A percentile compares a stretch with the other conserved stretches of the same genome.
These are phyloP conservation scores for Drosophila suzukii DNA, from an alignment of 1,140 invertebrate genomes.

Conservation along the genomic window DNA sequence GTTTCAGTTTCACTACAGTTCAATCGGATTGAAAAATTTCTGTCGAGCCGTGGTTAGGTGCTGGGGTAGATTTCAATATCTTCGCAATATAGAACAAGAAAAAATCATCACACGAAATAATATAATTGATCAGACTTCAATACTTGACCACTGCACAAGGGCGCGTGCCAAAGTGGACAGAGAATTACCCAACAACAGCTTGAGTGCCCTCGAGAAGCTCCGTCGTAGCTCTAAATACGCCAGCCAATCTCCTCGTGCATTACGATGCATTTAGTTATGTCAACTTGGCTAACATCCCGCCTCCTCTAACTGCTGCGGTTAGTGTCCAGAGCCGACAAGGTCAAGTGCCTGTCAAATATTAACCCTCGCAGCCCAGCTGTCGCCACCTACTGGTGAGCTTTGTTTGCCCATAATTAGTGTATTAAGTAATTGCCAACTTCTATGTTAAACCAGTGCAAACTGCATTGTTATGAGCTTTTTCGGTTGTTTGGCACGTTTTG, in stretches of 20 bases:
- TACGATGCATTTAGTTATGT: conserved; percentile 53
- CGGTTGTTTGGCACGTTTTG: conserved; percentile 15
- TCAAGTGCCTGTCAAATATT: conserved; percentile 69
- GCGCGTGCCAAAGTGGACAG: conserved; percentile 9
- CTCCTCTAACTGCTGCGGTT: conserved; percentile 12
- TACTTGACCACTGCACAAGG: background rate
- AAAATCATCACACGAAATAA: too few relatives aligned
- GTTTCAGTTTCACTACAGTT: too few relatives aligned
- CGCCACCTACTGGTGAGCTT: conserved; percentile 19
- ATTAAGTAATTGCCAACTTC: conserved; percentile 72
- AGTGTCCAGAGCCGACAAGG: conserved; percentile 47
- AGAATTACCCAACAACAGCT: conserved; percentile 19
- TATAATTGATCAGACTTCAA: too few relatives aligned
- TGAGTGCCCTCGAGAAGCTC: conserved; percentile 22
- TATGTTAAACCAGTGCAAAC: conserved; percentile 58
- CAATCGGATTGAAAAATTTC: too few relatives aligned
- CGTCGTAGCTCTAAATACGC: conserved; percentile 5
- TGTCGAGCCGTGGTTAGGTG: too few relatives aligned
- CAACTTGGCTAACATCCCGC: conserved; percentile 46
- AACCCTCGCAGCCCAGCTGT: conserved; percentile 32
- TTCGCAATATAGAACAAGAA: too few relatives aligned
- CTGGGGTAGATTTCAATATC: too few relatives aligned
- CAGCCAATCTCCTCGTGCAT: conserved; percentile 11
- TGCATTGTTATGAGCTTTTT: conserved; percentile 56
- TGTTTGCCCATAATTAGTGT: conserved; percentile 72